phyloP scores from a whole-genome alignment of 2,113 vertebrate genomes.

The Tylochromis polylepis region DNA sequence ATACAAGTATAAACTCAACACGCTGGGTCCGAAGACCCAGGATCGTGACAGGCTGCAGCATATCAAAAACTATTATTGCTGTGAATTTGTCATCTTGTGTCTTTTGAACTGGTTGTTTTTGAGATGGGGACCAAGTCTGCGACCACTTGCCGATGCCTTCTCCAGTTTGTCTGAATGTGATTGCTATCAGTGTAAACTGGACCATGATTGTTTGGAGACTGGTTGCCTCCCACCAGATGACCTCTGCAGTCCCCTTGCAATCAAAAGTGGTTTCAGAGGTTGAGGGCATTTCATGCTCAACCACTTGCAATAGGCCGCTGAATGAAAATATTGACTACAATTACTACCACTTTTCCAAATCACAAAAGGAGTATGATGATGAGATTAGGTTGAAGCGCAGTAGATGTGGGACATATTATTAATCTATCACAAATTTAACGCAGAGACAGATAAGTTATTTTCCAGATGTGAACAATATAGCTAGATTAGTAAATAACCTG shows the following conservation, averaged over 20 bases:
- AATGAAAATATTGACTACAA: neutral
- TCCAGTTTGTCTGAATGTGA: too few species aligned
- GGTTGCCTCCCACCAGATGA: neutral
- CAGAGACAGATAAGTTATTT: neutral
- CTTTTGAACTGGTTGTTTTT: too few species aligned
- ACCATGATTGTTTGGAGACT: neutral
- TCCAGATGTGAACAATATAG: neutral
- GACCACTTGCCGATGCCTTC: too few species aligned
- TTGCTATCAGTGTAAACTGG: too few species aligned
- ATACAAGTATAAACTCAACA: too few species aligned
- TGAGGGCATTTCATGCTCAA: neutral
- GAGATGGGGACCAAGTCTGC: too few species aligned
- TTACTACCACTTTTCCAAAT: neutral
- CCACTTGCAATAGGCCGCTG: neutral
- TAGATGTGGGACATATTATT: neutral
- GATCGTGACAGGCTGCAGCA: neutral
- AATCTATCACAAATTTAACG: neutral
- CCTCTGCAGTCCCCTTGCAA: neutral
- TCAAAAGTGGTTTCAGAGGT: neutral
- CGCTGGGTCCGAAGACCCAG: too few species aligned
- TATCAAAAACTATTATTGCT: neutral
- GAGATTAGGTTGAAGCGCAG: neutral
- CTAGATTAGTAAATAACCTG: neutral
- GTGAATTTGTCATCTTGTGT: too few species aligned
- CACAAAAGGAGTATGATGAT: neutral